Evolutionary conservation across 2,113 vertebrate species (phyloP).

Genomic region (Apus apus): DNA sequence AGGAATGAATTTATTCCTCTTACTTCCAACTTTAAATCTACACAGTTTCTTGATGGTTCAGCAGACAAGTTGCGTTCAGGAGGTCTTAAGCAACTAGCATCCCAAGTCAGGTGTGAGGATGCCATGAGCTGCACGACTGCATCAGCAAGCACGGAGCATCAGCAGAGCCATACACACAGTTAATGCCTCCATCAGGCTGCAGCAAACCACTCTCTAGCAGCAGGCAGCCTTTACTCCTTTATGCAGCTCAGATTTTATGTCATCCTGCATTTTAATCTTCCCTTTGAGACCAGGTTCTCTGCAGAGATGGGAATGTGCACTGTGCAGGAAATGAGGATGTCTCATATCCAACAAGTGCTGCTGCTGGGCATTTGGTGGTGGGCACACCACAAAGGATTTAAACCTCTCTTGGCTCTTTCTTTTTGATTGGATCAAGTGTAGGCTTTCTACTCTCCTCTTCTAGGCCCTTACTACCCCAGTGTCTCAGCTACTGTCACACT

Average conservation of each 20-base stretch:
- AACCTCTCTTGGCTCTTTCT: not conserved
- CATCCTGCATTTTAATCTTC: not conserved
- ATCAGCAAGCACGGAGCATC: not conserved
- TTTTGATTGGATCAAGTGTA: not conserved
- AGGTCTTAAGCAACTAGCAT: not conserved
- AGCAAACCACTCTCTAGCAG: not conserved
- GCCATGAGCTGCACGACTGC: accelerated
- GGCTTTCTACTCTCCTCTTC: not conserved
- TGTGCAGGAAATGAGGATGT: not conserved
- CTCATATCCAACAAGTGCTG: not conserved
- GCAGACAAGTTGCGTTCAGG: not conserved
- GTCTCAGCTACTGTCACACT: not conserved
- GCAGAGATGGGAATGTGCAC: not conserved
- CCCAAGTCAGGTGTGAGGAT: not conserved
- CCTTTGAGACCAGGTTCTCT: not conserved
- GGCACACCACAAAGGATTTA: not conserved
- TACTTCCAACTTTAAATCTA: not conserved
- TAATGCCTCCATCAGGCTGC: not conserved
- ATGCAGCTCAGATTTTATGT: not conserved
- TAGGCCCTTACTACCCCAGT: not conserved
- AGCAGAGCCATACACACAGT: accelerated
- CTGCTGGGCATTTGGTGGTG: not conserved
- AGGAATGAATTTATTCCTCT: not conserved
- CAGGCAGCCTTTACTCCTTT: not conserved
- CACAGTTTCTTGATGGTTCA: not conserved